Base-by-base conservation (phyloP, 53 echinoderm and acorn worm genomes). In the Pentamera pediparva region DNA sequence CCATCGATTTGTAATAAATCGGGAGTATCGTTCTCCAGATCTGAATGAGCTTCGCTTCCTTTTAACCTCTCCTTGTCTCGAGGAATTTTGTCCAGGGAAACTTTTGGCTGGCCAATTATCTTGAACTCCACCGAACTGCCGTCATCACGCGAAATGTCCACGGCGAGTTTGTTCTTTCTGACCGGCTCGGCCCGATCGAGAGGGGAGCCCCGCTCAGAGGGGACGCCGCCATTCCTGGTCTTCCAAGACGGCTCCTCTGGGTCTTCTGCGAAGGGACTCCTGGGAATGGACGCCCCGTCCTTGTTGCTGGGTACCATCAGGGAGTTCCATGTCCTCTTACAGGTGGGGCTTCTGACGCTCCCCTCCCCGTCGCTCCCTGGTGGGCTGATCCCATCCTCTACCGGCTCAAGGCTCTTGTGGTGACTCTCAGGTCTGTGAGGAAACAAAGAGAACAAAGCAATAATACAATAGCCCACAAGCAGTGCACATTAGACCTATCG, bases 371-470 rank as follows among this genome's bases (percentile, higher is more conserved):
- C 37, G 37, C 63, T 62, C 18, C 63, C 63, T 45, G 30, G 28
- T 25, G 67, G 67, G 29, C 67, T 54, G 20, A 53, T 36, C 30
- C 15, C 52, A 15, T 72, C 73, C 32, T 34, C 73, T 19, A 54
- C 83, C 50, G 93, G 89, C 55, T 93, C 93, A 35, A 81, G 74
- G 75, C 96, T 96, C n/a, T n/a, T n/a, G n/a, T n/a, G n/a, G n/a
- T n/a, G n/a, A n/a, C n/a, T n/a, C n/a, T n/a, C n/a, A n/a, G n/a
- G n/a, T n/a, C n/a, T n/a, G n/a, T n/a, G n/a, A n/a, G n/a, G n/a
- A n/a, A n/a, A n/a, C n/a, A n/a, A n/a, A n/a, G n/a, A n/a, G n/a
- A n/a, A n/a, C n/a, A n/a, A n/a, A n/a, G n/a, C n/a, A n/a, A n/a
- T n/a, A n/a, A n/a, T n/a, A n/a, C n/a, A n/a, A n/a, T n/a, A n/a